Base-by-base conservation (phyloP, 2,888 invertebrate genomes). In the Thecophora atra region DNA sequence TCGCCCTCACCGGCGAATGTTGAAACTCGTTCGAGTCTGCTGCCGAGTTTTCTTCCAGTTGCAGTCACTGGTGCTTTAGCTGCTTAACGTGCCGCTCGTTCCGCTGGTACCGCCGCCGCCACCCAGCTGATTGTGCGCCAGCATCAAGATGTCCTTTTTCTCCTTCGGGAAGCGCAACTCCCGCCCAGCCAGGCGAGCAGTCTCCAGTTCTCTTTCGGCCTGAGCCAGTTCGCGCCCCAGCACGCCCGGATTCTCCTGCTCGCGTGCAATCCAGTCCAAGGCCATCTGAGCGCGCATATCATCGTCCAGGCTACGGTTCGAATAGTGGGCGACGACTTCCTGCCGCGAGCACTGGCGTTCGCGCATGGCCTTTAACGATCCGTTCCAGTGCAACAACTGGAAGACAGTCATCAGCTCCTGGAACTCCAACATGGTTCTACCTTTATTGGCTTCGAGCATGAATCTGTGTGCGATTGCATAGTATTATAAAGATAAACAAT, bases 351-450 rank as follows among this genome's bases (percentile, higher is more conserved):
- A 97, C 86, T 97, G 96, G 60, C 97, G 90, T 86, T 97, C 97
- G 63, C 97, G 89, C 97, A 97, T 97, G 60, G 97, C 97, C 80
- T 96, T 94, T 79, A 97, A 87, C 78, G 95, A 96, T n/a, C 97
- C 97, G 86, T 97, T 97, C 97, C 97, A 97, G 87, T 97, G 97
- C 69, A 97, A 89, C 78, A 97, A 89, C 88, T 97, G 97, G 88
- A 97, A 97, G 64, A 97, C 97, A n/a, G 97, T 97, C 97, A 97
- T 97, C 81, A 97, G 88, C 86, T 97, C 97, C 87, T 97, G 97
- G 88, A 97, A 97, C 87, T 97, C 97, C 77, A 97, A 89, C 97
- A 97, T 97, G 69, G 97, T 96, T 77, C 96, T 91, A 15, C 97
- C 97, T 78, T 95, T 96, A 87, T 94, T 95, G 44, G 90, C 90